Evolutionary conservation across 2,888 invertebrate species (phyloP), one percentile per base, ranked within the genome.

Genomic region (Metacarcinus magister): DNA sequence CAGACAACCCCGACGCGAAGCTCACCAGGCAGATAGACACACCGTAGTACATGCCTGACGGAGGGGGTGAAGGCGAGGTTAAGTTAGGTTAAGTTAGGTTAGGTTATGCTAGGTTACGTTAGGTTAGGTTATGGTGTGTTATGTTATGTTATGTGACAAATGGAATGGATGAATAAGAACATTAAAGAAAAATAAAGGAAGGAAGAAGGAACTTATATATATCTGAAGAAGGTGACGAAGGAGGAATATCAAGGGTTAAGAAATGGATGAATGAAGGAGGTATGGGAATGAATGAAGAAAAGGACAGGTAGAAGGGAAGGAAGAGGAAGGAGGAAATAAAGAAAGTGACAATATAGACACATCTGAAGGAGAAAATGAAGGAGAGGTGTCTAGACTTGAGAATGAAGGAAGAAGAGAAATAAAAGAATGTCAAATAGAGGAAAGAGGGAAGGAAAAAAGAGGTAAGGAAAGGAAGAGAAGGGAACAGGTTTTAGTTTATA

Each of bases 21-120:
- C 98, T 98, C 89, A 99, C 98, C 97, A 99, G 98, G 97, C 98
- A 98, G 97, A 98, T 98, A 97, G 98, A 98, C 48, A 98, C 98
- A 95, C 98, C 98, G 97, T 98, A 99, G 97, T 99, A 99, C 97
- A 98, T 98, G 98, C 98, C 98, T 98, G 98, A 91, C 98, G 19
- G 60, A 19, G 19, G 19, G 19, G 0, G 60, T 60, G 60, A 60
- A 19, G 60, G 19, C n/a, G n/a, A n/a, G n/a, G n/a, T n/a, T n/a
- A n/a, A n/a, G n/a, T n/a, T n/a, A n/a, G n/a, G n/a, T n/a, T n/a
- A n/a, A n/a, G n/a, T n/a, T n/a, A n/a, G n/a, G n/a, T n/a, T n/a
- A n/a, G n/a, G n/a, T n/a, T n/a, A n/a, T n/a, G n/a, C n/a, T n/a
- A n/a, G n/a, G n/a, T n/a, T n/a, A n/a, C n/a, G n/a, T n/a, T n/a